These are phyloP conservation scores for Platalea minor DNA, from an alignment of 2,797 vertebrate genomes.

Conservation along the genomic window DNA sequence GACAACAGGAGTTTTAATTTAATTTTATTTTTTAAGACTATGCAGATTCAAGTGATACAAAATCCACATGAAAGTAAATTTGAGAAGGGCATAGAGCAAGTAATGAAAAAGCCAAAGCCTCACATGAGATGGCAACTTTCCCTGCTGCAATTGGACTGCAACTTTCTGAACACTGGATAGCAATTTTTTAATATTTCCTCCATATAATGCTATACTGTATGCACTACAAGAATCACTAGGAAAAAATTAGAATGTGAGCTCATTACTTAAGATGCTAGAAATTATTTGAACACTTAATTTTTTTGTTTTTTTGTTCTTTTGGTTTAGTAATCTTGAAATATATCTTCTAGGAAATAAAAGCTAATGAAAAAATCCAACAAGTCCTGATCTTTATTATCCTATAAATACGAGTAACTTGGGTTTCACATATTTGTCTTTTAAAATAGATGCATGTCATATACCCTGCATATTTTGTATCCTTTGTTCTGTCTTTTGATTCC, in stretches of 20 bases:
- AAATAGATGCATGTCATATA: neutral
- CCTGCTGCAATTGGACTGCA: neutral
- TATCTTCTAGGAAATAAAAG: neutral
- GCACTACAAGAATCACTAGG: neutral
- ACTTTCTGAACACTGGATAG: neutral
- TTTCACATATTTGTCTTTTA: neutral
- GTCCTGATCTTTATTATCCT: neutral
- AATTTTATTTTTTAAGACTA: neutral
- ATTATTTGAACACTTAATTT: neutral
- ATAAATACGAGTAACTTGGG: neutral
- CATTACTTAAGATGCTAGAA: neutral
- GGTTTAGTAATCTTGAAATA: neutral
- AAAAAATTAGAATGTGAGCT: neutral
- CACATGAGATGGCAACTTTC: neutral
- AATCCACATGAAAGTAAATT: neutral
- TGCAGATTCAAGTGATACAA: neutral
- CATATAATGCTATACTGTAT: rapidly evolving
- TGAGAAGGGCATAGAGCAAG: neutral
- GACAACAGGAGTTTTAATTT: neutral
- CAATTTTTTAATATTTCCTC: neutral
- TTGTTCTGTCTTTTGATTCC: neutral
- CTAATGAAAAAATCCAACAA: neutral
- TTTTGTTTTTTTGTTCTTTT: neutral
- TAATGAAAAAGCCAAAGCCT: neutral
- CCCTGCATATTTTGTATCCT: neutral